A percentile compares a stretch with the other conserved stretches of the same genome.
phyloP scores from a whole-genome alignment of 2,888 invertebrate genomes.

The Lepidocyrtoides sp. region DNA sequence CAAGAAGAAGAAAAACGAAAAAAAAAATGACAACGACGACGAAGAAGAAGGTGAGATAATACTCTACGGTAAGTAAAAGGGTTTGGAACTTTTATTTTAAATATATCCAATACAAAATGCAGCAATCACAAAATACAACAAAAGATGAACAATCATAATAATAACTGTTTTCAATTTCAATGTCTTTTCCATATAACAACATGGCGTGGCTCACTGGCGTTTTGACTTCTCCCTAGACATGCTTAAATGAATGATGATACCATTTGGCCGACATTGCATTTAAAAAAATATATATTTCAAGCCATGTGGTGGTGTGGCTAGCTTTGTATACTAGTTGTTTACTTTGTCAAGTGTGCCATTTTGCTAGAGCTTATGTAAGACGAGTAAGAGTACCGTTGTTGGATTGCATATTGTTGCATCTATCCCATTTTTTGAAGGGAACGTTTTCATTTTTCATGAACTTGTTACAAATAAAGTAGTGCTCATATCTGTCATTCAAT shows the following conservation, averaged over 20 bases:
- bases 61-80: not conserved
- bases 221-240: not conserved
- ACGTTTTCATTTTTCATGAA: conserved; percentile 57
- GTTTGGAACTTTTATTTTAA: not conserved
- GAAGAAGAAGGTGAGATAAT: conserved; percentile 31
- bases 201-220: not conserved
- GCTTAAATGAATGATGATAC: conserved; percentile 3
- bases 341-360: not conserved
- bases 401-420: not conserved
- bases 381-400: not conserved
- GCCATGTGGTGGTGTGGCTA: conserved; percentile 26
- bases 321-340: no score
- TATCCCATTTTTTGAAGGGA: conserved; percentile 21
- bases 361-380: conserved; percentile 28
- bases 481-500: conserved; percentile 25
- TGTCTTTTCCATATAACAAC: not conserved
- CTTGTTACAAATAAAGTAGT: conserved; percentile 66
- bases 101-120: not conserved
- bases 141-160: not conserved
- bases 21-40: no score
- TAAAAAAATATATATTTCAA: not conserved
- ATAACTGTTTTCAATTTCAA: conserved; percentile 23
- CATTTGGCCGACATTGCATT: conserved; percentile 15
- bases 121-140: not conserved
- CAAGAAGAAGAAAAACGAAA: conserved; percentile 2